Percentiles rank a stretch among this genome's conserved stretches.
Conservation (phyloP, 2,888 invertebrate species). For the Drosophila ustulata region DNA sequence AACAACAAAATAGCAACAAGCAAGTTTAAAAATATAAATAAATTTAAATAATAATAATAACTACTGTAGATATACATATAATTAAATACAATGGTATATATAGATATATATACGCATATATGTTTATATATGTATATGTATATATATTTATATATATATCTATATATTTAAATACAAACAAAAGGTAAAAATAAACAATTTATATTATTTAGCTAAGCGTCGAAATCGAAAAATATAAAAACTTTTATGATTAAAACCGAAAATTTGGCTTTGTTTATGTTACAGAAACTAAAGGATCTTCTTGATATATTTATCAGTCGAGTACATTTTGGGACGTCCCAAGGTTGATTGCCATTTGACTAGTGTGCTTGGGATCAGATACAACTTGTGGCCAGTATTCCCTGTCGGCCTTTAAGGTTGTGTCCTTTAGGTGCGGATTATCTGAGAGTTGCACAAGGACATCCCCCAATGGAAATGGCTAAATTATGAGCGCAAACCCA, state of each 20-base stretch:
- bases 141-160: conserved; percentile 45
- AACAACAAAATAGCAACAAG: conserved; percentile 43
- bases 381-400: neutral
- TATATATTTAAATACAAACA: conserved; percentile 57
- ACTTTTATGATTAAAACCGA: conserved; percentile 73
- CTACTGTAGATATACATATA: conserved; percentile 66
- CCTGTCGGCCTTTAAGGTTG: neutral
- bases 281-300: too few species aligned
- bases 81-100: conserved; percentile 57
- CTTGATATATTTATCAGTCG: too few species aligned
- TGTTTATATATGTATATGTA: conserved; percentile 43
- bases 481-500: neutral
- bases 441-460: neutral
- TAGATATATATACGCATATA: conserved; percentile 53
- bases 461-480: neutral
- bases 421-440: neutral
- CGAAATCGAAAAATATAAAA: conserved; percentile 78
- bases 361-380: neutral
- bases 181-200: conserved; percentile 69
- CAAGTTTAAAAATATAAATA: conserved; percentile 65
- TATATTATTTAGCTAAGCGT: conserved; percentile 75
- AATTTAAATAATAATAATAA: conserved; percentile 62
- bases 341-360: neutral
- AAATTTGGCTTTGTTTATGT: neutral
- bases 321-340: neutral